A percentile compares a stretch with the other conserved stretches of the same genome.
Conservation (phyloP, 2,113 vertebrate species). For the Mus spicilegus region DNA sequence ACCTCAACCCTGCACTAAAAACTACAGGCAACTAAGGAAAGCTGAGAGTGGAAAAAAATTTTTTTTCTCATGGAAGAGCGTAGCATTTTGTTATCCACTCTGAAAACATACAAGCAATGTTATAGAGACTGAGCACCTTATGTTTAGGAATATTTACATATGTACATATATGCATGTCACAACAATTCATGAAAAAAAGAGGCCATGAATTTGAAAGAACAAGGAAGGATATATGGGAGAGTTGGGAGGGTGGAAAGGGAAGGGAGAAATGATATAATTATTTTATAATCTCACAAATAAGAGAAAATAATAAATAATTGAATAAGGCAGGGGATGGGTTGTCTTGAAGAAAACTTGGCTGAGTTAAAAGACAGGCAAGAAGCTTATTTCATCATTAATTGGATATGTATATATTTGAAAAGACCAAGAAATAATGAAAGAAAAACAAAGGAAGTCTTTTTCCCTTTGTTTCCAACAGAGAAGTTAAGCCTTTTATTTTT, state of each 20-base stretch:
- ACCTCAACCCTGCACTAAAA: neutral
- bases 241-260: neutral
- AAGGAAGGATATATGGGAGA: neutral
- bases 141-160: neutral
- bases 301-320: neutral
- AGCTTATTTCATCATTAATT: neutral
- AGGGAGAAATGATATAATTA: neutral
- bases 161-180: neutral
- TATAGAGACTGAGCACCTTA: neutral
- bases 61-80: neutral
- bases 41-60: neutral
- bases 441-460: neutral
- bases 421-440: conserved; percentile 22
- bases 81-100: too few relatives aligned
- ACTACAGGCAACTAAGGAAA: too few relatives aligned
- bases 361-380: neutral
- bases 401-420: neutral
- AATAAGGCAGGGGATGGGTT: neutral
- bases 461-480: neutral
- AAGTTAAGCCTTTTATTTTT: neutral
- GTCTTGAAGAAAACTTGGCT: neutral
- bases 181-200: neutral
- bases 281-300: neutral
- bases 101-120: neutral
- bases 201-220: neutral